These are phyloP conservation scores for Diplodus sargus DNA, from an alignment of 2,797 vertebrate species.

Conservation along the genomic window DNA sequence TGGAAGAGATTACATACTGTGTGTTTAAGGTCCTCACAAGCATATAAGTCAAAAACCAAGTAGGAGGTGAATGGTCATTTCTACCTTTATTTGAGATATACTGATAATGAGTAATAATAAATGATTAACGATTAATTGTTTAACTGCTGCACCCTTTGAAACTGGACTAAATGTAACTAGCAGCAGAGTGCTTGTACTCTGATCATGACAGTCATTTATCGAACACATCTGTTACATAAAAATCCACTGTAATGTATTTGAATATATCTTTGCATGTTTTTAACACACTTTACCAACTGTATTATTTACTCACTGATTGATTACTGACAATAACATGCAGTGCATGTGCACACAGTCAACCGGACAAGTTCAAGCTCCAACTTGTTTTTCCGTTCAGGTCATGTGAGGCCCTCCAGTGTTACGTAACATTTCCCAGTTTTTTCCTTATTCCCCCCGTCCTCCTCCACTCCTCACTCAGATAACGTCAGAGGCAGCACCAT, in stretches of 20 bases:
- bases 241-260: background rate
- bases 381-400: slow-evolving; percentile 6
- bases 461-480: background rate
- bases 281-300: background rate
- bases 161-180: background rate
- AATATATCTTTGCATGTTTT: background rate
- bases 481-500: background rate
- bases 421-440: slow-evolving; percentile 24
- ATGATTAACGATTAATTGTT: background rate
- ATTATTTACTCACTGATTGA: background rate
- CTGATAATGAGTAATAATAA: no score
- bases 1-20: no score
- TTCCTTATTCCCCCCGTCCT: no score
- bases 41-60: no score
- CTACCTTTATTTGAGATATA: no score
- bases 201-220: no score
- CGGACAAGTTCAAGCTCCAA: slow-evolving; percentile 5
- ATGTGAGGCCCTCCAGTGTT: slow-evolving; percentile 1
- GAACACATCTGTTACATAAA: background rate
- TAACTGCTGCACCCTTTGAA: background rate
- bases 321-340: background rate
- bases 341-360: background rate
- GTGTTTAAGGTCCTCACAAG: no score
- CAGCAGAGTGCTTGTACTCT: no score
- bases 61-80: no score